A percentile compares a stretch with the other conserved stretches of the same genome.
Evolutionary conservation across 2,113 vertebrate species (phyloP).

Genomic region (Atherinomorus stipes): DNA sequence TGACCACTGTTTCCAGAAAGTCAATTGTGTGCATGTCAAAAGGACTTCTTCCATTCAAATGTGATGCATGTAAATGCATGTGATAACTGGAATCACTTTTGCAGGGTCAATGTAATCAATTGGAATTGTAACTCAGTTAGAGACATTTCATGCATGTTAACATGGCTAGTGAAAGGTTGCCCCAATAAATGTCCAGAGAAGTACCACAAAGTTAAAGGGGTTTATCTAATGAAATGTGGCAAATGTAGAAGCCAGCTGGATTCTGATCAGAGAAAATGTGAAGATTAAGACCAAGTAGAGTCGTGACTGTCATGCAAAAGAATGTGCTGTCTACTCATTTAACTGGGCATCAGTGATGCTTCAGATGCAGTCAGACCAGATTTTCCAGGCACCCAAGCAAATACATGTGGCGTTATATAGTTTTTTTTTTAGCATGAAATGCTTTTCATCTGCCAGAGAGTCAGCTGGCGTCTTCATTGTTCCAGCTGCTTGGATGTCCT

Average conservation of each 20-base stretch:
- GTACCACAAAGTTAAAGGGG: neutral
- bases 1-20: too few relatives aligned
- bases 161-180: too few relatives aligned
- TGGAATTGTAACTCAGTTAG: too few relatives aligned
- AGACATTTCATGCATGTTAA: too few relatives aligned
- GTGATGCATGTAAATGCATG: too few relatives aligned
- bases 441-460: slow-evolving; percentile 1
- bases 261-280: neutral
- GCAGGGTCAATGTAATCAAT: too few relatives aligned
- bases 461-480: slow-evolving; percentile 1
- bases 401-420: neutral
- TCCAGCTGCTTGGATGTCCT: slow-evolving; percentile 18
- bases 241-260: neutral
- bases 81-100: too few relatives aligned
- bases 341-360: neutral
- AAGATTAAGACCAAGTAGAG: neutral
- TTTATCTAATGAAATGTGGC: neutral
- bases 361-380: neutral
- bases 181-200: neutral
- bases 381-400: neutral
- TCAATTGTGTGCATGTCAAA: too few relatives aligned
- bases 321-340: neutral
- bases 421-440: neutral
- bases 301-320: neutral
- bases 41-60: too few relatives aligned